Evolutionary conservation across 2,113 vertebrate species (phyloP), one percentile per base, ranked within the genome.

Genomic region (Nothobranchius kuhntae): DNA sequence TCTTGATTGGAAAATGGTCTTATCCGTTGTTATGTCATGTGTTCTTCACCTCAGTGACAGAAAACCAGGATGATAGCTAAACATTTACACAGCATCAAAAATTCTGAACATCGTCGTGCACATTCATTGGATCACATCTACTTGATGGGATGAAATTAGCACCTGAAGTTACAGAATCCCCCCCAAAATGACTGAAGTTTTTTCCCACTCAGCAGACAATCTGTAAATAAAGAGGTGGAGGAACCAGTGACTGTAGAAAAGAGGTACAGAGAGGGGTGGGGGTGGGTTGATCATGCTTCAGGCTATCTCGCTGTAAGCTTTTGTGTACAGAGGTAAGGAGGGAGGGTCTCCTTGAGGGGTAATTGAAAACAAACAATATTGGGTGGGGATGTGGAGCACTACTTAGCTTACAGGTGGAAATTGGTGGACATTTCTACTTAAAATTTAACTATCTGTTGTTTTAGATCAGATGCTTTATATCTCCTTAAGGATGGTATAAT

Each of bases 251-350:
- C 21, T 21, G 21, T 21, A 21, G 21, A 21, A 21, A 21, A 21
- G 21, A 21, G 40, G 26, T 46, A 46, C 46, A 45, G 46, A 36
- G 36, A 36, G 26, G 35, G 70, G 12, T 12, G 35, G 8, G 14
- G 17, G 2, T 7, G 42, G 8, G 24, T 38, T 50, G 14, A 13
- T 10, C 26, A 58, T 10, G 57, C 66, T 66, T 53, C 53, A 56
- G 71, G 69, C 64, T 47, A 57, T 80, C 79, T 52, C 75, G 68
- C 72, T 82, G 50, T 65, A 73, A 73, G 58, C 76, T 69, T 81
- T 78, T 72, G 72, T 78, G 24, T 45, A 57, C 35, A 26, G 75
- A 68, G 35, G 65, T 55, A 35, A 64, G 75, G 38, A 61, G 52
- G 53, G 40, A 75, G 62, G 62, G 62, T 77, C 53, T 66, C 77